Percentiles rank a stretch among this genome's conserved stretches.
phyloP scores from a whole-genome alignment of 2,888 invertebrate species.

The Drosophila infuscata region DNA sequence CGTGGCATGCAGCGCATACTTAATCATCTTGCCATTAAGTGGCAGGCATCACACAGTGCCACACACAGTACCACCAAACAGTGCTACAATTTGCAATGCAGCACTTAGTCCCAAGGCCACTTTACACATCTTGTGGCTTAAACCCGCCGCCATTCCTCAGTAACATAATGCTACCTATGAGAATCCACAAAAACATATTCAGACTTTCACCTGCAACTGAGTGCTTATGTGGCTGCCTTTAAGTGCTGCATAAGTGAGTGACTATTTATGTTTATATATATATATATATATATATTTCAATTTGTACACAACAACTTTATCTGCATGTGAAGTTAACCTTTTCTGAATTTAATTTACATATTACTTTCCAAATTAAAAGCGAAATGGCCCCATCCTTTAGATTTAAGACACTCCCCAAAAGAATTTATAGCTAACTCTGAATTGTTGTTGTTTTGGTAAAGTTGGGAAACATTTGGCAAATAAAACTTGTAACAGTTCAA shows the following conservation, averaged over 20 bases:
- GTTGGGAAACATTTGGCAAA: not conserved
- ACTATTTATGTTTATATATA: constrained; percentile 19
- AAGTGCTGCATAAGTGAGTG: constrained; percentile 5
- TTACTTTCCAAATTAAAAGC: constrained; percentile 4
- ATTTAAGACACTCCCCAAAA: not conserved
- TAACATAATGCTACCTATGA: not conserved
- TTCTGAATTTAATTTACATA: constrained; percentile 9
- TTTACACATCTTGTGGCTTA: constrained; percentile 9
- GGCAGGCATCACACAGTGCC: constrained; percentile 35
- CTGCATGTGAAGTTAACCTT: not conserved
- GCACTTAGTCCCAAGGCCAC: constrained; percentile 43
- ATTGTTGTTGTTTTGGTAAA: not conserved
- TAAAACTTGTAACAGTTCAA: not conserved
- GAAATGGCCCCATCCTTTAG: not conserved
- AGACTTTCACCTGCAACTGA: constrained; percentile 17
- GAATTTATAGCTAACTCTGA: not conserved
- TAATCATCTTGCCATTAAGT: constrained; percentile 73
- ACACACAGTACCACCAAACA: constrained; percentile 1
- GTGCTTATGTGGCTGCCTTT: constrained; percentile 9
- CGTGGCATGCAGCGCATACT: constrained; percentile 61
- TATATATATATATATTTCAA: constrained; percentile 5
- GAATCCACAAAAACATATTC: not conserved
- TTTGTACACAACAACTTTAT: constrained; percentile 16
- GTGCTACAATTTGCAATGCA: constrained; percentile 36
- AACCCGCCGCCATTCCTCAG: not conserved